Evolutionary conservation across 2,888 invertebrate species (phyloP).

Genomic region (Cheilosia impressa): DNA sequence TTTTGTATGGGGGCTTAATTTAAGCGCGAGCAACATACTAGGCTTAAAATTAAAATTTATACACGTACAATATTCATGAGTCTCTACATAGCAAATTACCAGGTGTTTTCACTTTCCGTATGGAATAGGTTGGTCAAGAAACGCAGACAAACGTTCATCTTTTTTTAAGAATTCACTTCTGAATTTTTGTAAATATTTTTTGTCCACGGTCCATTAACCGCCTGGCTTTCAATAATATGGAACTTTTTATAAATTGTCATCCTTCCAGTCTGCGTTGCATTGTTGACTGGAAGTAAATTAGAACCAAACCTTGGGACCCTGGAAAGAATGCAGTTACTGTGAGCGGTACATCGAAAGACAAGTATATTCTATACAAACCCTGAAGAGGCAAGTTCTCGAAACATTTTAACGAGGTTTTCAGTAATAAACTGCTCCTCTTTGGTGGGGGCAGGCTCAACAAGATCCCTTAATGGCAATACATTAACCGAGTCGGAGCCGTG

Average conservation of each 20-base stretch:
- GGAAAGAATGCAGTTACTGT: neutral
- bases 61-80: too few relatives aligned
- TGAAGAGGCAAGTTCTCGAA: neutral
- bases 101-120: too few relatives aligned
- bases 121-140: too few relatives aligned
- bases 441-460: neutral
- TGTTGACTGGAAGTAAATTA: slow-evolving; percentile 4
- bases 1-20: too few relatives aligned
- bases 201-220: neutral
- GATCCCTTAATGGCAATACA: neutral
- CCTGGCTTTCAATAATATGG: slow-evolving; percentile 1
- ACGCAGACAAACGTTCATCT: too few relatives aligned
- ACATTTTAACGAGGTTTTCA: slow-evolving; percentile 26
- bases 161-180: neutral
- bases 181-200: neutral
- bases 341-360: neutral
- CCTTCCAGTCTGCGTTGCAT: slow-evolving; percentile 6
- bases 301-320: slow-evolving; percentile 3
- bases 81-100: too few relatives aligned
- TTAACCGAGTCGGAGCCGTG: slow-evolving; percentile 4
- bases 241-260: slow-evolving; percentile 1
- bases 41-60: too few relatives aligned
- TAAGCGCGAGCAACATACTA: too few relatives aligned
- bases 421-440: neutral
- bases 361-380: neutral